A percentile compares a stretch with the other conserved stretches of the same genome.
These are phyloP conservation scores for Phymastichus coffea DNA, from an alignment of 1,140 invertebrate species.

Conservation along the genomic window DNA sequence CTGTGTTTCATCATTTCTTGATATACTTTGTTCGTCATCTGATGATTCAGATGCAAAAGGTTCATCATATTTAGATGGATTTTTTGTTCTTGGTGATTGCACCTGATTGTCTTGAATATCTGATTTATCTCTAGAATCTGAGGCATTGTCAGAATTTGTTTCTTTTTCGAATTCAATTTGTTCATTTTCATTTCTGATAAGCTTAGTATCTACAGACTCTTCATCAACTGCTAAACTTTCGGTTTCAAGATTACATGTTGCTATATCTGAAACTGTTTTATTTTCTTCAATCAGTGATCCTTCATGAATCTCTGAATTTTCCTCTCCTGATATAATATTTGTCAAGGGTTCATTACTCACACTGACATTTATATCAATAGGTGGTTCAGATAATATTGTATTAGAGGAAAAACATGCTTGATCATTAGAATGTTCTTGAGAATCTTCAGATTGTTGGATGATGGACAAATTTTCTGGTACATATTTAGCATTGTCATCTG, in stretches of 20 bases:
- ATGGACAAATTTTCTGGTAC: neutral
- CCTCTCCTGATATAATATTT: too few relatives aligned
- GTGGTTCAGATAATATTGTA: neutral
- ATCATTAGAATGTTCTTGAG: slow-evolving; percentile 11
- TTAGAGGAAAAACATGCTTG: neutral
- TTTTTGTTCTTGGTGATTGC: slow-evolving; percentile 37
- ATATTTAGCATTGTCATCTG: slow-evolving; percentile 8
- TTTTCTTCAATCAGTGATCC: neutral
- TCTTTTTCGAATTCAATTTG: too few relatives aligned
- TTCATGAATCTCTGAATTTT: slow-evolving; percentile 22
- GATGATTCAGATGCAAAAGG: slow-evolving; percentile 49
- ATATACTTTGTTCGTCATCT: slow-evolving; percentile 40
- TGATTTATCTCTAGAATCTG: slow-evolving; percentile 37
- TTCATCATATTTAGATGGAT: slow-evolving; percentile 47
- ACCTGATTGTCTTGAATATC: slow-evolving; percentile 18
- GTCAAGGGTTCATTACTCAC: too few relatives aligned
- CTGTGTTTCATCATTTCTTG: slow-evolving; percentile 30
- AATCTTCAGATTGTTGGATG: slow-evolving; percentile 9
- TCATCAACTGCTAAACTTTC: neutral
- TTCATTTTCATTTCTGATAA: neutral
- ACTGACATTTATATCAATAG: slow-evolving; percentile 2
- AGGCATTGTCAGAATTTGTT: slow-evolving; percentile 34
- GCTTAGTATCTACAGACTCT: neutral
- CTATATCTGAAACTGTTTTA: neutral
- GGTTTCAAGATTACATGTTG: neutral